These are phyloP conservation scores for Lasioglossum baleicum DNA, from an alignment of 1,140 invertebrate species.

Conservation along the genomic window DNA sequence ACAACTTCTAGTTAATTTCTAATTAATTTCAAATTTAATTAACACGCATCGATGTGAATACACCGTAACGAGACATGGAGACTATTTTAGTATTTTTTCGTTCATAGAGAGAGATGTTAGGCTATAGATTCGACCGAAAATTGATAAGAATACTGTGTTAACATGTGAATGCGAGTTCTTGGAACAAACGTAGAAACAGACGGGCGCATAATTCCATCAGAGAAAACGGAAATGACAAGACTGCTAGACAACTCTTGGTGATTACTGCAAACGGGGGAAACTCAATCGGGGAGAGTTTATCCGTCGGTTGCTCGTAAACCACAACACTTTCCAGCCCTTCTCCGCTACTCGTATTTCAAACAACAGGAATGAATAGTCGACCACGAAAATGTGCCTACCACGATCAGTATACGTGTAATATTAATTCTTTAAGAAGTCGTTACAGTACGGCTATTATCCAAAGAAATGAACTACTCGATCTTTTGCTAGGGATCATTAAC, in stretches of 20 bases:
- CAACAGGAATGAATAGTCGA: constrained; percentile 29
- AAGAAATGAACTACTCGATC: not conserved
- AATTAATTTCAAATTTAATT: no score
- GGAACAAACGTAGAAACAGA: no score
- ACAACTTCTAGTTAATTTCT: no score
- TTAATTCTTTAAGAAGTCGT: not conserved
- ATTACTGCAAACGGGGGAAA: constrained; percentile 44
- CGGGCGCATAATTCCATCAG: not conserved
- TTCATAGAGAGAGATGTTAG: no score
- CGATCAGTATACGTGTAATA: not conserved
- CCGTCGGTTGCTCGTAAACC: constrained; percentile 50
- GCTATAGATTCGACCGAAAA: no score
- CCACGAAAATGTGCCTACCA: constrained; percentile 38
- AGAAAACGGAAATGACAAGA: constrained; percentile 50
- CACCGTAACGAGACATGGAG: no score
- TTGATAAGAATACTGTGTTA: no score
- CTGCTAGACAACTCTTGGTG: constrained; percentile 4
- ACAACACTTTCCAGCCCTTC: constrained; percentile 58
- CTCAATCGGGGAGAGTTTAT: constrained; percentile 58
- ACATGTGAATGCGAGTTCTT: no score
- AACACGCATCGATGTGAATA: no score
- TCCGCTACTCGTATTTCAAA: constrained; percentile 59
- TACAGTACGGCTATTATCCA: not conserved
- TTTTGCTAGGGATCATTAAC: not conserved
- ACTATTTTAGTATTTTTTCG: no score